These are phyloP conservation scores for Phasianus colchicus DNA, from an alignment of 2,113 vertebrate genomes.

Conservation along the genomic window DNA sequence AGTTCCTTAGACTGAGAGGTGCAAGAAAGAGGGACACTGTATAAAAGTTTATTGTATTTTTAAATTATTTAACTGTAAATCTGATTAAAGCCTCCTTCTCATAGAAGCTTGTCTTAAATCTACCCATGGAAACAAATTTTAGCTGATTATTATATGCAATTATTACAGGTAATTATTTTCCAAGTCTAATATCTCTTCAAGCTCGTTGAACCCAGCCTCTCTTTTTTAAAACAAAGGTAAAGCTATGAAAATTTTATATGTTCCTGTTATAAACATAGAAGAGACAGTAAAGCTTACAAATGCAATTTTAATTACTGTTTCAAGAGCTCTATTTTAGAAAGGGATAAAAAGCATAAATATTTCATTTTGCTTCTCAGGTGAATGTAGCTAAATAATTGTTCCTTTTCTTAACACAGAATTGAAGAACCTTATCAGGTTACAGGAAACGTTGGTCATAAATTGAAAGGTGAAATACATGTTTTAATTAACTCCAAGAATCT, in stretches of 20 bases:
- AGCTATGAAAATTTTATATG: background rate
- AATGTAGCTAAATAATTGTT: background rate
- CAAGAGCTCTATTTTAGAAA: background rate
- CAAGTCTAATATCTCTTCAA: background rate
- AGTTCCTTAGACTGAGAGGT: background rate
- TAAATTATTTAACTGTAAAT: background rate
- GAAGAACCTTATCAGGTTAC: background rate
- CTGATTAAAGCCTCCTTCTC: background rate
- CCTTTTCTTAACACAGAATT: background rate
- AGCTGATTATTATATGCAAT: background rate
- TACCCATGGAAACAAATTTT: background rate
- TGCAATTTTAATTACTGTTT: background rate
- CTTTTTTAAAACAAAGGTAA: background rate
- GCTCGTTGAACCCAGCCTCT: background rate
- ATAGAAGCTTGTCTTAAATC: background rate
- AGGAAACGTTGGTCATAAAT: background rate
- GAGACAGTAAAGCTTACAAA: background rate
- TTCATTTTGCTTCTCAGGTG: background rate
- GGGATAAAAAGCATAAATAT: background rate
- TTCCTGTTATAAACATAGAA: background rate
- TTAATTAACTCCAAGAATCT: background rate
- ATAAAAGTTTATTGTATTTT: background rate
- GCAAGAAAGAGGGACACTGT: background rate
- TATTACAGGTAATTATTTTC: background rate
- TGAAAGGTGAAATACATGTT: background rate